Base-by-base conservation (phyloP, 2,113 vertebrate species). In the Mandrillus leucophaeus region DNA sequence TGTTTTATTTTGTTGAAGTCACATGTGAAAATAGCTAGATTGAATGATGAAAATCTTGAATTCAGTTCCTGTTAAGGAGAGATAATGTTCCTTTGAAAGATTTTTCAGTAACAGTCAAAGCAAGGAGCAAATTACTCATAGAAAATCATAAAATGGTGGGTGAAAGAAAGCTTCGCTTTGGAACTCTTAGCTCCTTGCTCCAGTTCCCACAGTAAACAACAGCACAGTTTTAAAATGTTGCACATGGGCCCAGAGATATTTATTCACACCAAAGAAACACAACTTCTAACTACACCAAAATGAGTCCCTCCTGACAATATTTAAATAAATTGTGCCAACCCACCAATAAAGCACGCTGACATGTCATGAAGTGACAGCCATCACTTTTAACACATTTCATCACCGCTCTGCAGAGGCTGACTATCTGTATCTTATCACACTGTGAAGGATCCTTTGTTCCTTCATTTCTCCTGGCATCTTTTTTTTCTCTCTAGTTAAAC, bases 1-100 rank as follows among this genome's bases (percentile, higher is more conserved):
- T 97, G 95, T 98, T 98, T 98, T 98, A 97, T 98, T 98, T 98
- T 98, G 85, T 98, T 98, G 96, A 95, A 98, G 93, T 98, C 97
- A 88, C 93, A 98, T 98, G 30, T 96, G 88, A 96, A 98, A 98
- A 98, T 97, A 98, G 97, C 98, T 95, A 78, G 97, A 97, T 97
- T 98, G 98, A 98, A 98, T 97, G 96, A 70, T 97, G 68, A 95
- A 98, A 98, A 96, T 96, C 97, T 97, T 89, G 86, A 84, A 97
- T 98, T 98, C 97, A 97, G 86, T 97, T 98, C 81, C 0, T 96
- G 96, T 96, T 98, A 98, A 93, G 87, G 96, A 98, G 98, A 72
- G 97, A 98, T 98, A 96, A 97, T 98, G 97, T 98, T 98, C 97
- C 90, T 97, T 98, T 98, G 98, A 98, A 98, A 98, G 97, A 93